These are phyloP conservation scores for Scaptomyza polygonia DNA, from an alignment of 2,888 invertebrate genomes.

Conservation along the genomic window DNA sequence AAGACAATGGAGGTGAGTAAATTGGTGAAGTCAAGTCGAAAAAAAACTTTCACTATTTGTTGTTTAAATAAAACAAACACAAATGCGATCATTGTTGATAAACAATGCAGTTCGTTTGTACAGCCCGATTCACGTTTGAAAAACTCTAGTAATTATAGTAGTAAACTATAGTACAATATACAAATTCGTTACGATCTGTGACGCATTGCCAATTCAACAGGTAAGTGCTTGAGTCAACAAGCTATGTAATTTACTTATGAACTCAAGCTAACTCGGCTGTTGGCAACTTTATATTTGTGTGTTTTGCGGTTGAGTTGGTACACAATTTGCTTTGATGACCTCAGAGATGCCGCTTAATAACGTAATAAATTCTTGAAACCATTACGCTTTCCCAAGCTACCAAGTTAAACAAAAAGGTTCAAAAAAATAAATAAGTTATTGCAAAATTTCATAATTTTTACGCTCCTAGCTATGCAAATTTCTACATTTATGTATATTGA, in stretches of 20 bases:
- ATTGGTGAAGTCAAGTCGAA: conserved; percentile 5
- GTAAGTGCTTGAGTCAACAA: conserved; percentile 28
- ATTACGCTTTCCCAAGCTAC: background rate
- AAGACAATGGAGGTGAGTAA: conserved; percentile 22
- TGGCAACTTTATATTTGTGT: conserved; percentile 10
- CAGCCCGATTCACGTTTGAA: background rate
- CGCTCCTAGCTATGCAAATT: too few relatives aligned
- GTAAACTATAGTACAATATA: background rate
- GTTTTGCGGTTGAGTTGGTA: conserved; percentile 24
- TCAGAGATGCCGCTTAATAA: conserved; percentile 19
- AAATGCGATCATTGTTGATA: conserved; percentile 27
- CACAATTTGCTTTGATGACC: conserved; percentile 29
- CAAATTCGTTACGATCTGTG: conserved; percentile 30
- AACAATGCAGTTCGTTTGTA: conserved; percentile 39
- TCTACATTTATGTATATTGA: too few relatives aligned
- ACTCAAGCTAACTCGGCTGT: conserved; percentile 1
- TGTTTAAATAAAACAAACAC: conserved; percentile 4
- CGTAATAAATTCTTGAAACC: conserved; percentile 3
- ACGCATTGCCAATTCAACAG: conserved; percentile 24
- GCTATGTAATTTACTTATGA: conserved; percentile 27
- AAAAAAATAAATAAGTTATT: too few relatives aligned
- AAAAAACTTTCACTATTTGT: conserved; percentile 38
- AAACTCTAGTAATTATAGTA: conserved; percentile 2
- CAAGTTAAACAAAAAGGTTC: too few relatives aligned
- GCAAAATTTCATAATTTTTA: too few relatives aligned